These are phyloP conservation scores for Caenorhabditis inopinata DNA, from an alignment of 1,140 invertebrate genomes.

Conservation along the genomic window DNA sequence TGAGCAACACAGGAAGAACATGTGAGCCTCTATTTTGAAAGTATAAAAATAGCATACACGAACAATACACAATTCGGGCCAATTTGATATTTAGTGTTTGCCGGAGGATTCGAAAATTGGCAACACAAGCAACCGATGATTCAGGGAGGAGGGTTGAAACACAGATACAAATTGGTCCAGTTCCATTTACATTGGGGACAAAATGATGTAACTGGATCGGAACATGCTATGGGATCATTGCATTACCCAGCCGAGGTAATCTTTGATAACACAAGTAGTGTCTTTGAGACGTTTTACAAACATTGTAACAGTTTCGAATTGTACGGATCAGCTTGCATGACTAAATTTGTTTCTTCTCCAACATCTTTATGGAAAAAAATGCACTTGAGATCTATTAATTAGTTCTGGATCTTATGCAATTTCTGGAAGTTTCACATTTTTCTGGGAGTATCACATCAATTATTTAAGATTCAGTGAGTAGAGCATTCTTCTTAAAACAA, in stretches of 20 bases:
- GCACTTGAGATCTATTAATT: too few species aligned
- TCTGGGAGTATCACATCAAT: too few species aligned
- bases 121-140: slow-evolving; percentile 59
- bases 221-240: slow-evolving; percentile 79
- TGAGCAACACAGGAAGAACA: slow-evolving; percentile 60
- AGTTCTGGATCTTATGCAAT: too few species aligned
- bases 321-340: too few species aligned
- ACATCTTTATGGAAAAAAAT: too few species aligned
- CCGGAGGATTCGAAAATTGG: slow-evolving; percentile 62
- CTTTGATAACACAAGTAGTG: slow-evolving; percentile 67
- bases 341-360: too few species aligned
- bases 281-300: too few species aligned
- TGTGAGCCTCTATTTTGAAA: slow-evolving; percentile 52
- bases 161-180: slow-evolving; percentile 78
- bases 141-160: slow-evolving; percentile 74
- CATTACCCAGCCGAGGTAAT: slow-evolving; percentile 67
- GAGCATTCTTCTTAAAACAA: too few species aligned
- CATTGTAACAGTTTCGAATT: too few species aligned
- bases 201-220: slow-evolving; percentile 79
- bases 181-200: slow-evolving; percentile 84
- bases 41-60: slow-evolving; percentile 23
- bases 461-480: too few species aligned
- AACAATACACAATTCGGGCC: slow-evolving; percentile 29
- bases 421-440: too few species aligned
- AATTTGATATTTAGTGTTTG: slow-evolving; percentile 53